Conservation (phyloP, 2,113 vertebrate genomes). For the Phodopus roborovskii region DNA sequence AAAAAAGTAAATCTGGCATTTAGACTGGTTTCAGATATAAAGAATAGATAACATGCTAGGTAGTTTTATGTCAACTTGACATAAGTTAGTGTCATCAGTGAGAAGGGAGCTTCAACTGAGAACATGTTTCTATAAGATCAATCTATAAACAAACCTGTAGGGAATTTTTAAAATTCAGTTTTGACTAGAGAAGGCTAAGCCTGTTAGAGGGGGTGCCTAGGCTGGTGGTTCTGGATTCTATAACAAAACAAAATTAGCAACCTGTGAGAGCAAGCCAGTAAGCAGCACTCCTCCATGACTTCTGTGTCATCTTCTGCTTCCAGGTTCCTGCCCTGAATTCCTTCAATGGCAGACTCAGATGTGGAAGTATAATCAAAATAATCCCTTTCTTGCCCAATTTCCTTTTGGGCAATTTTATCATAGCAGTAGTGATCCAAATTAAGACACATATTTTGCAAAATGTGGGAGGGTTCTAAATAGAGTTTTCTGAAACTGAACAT, state of each 20-base stretch:
- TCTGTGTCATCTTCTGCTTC: background rate
- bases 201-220: background rate
- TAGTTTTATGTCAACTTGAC: background rate
- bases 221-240: background rate
- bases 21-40: background rate
- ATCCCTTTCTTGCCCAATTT: background rate
- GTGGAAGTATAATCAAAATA: background rate
- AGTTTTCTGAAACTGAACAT: background rate
- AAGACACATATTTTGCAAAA: background rate
- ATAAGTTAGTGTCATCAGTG: background rate
- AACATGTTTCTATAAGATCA: background rate
- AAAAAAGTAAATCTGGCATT: background rate
- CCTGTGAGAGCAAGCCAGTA: background rate
- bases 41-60: background rate
- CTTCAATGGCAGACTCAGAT: background rate
- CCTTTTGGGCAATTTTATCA: background rate
- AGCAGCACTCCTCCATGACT: background rate
- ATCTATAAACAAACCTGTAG: background rate
- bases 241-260: background rate
- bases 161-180: background rate
- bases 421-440: background rate
- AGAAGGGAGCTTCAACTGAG: background rate
- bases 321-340: background rate
- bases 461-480: background rate
- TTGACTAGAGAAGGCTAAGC: background rate